Evolutionary conservation across 2,797 vertebrate species (phyloP), one percentile per base, ranked within the genome.

Genomic region (Clarias platycephalus): DNA sequence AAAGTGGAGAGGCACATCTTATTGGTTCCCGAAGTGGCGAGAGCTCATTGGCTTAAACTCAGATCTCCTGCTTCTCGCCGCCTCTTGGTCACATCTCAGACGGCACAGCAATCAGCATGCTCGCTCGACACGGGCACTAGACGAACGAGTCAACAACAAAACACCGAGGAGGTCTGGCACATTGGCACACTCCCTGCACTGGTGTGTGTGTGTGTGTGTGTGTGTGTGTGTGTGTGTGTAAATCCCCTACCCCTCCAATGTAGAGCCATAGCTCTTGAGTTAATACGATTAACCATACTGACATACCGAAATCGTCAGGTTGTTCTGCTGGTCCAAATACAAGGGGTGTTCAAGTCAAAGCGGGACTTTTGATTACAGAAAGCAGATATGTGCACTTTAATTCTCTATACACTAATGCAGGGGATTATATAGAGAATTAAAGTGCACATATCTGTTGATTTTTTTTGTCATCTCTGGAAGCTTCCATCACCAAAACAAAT

Each of bases 41-140:
- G 28, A 4, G 28, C 34, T 80, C 68, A 62, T 18, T 53, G 40
- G 26, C 58, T 62, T 53, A 28, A 64, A 81, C 68, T 75, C 64
- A 9, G n/a, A 83, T 58, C 68, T 72, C n/a, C 18, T 71, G 49
- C 18, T 26, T 40, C 40, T 80, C 44, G 0, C 58, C 18, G 67
- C 26, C 67, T 72, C 67, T 79, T 84, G 71, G 15, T 62, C 57
- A 64, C n/a, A 60, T 62, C 78, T 81, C 60, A 81, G 62, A 80
- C 62, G 2, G 44, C 22, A 37, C 7, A 57, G 60, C 60, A 57
- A 81, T 85, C 68, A 74, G 16, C 40, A 63, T 18, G 77, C 37
- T 64, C n/a, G 0, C 60, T 28, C 40, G 44, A 64, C 37, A 10
- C 60, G 5, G 60, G 34, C 37, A 64, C 77, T 28, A 5, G 1